phyloP scores from a whole-genome alignment of 2,797 vertebrate species.

The Coccyzus lansbergi region DNA sequence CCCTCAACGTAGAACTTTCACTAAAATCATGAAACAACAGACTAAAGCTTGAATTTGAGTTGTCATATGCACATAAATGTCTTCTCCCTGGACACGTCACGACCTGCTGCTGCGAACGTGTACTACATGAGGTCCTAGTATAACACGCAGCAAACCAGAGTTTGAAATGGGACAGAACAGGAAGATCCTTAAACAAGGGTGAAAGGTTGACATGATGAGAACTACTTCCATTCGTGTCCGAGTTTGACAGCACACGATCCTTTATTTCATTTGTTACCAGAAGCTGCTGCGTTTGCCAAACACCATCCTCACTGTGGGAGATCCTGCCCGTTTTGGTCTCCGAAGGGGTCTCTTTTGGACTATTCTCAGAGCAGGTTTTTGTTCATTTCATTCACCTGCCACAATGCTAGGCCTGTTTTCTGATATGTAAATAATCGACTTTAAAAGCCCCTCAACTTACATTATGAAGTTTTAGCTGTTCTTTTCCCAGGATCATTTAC shows the following conservation, averaged over 20 bases:
- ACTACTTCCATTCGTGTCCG: background rate
- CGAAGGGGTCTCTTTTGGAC: background rate
- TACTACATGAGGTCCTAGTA: background rate
- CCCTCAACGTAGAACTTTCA: background rate
- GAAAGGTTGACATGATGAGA: background rate
- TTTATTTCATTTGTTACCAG: background rate
- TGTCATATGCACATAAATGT: background rate
- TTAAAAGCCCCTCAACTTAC: background rate
- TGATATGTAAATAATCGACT: conserved; percentile 31
- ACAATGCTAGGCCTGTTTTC: conserved; percentile 18
- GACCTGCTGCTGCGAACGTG: background rate
- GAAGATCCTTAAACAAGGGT: background rate
- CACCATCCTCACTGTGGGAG: background rate
- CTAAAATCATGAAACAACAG: background rate
- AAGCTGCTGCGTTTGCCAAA: background rate
- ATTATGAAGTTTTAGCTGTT: background rate
- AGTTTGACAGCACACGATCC: background rate
- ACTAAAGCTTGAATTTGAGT: background rate
- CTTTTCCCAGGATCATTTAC: background rate
- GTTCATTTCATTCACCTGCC: background rate
- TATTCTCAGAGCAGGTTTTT: background rate
- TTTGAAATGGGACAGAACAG: background rate
- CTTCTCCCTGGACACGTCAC: background rate
- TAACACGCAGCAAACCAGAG: background rate
- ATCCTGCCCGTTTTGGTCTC: background rate